These are phyloP conservation scores for Dasypus novemcinctus DNA, from an alignment of 2,113 vertebrate species.

Conservation along the genomic window DNA sequence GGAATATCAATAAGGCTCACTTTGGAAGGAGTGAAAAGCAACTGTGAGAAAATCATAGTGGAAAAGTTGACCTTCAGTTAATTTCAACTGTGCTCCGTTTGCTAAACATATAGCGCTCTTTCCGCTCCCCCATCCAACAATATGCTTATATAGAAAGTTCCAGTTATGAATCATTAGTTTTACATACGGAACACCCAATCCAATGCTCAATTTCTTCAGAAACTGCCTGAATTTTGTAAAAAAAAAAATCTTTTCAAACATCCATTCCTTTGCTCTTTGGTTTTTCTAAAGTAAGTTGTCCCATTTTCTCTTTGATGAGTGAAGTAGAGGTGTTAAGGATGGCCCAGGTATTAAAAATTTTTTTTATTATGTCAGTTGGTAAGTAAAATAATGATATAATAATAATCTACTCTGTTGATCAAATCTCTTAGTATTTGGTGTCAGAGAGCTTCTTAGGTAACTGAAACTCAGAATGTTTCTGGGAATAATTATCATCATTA, in stretches of 20 bases:
- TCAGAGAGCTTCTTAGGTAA: not conserved
- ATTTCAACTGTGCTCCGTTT: not conserved
- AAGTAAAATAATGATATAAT: not conserved
- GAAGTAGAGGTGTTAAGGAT: not conserved
- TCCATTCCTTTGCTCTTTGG: not conserved
- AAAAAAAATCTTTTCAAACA: not conserved
- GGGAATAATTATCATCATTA: too few relatives aligned
- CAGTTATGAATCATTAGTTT: not conserved
- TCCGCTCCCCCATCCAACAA: not conserved
- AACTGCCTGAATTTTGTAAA: not conserved
- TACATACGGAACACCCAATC: not conserved
- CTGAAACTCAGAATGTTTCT: not conserved
- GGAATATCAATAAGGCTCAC: not conserved
- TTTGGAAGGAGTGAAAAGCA: not conserved
- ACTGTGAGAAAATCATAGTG: not conserved
- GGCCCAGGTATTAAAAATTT: not conserved
- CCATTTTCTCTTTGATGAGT: not conserved
- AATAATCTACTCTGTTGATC: not conserved
- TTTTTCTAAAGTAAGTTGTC: not conserved
- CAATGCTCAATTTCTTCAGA: not conserved
- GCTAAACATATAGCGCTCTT: not conserved
- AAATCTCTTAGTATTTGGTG: not conserved
- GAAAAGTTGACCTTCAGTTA: not conserved
- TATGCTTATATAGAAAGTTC: not conserved
- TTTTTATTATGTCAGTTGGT: not conserved